These are phyloP conservation scores for Ailuropoda melanoleuca DNA, from an alignment of 2,113 vertebrate species.

Conservation along the genomic window DNA sequence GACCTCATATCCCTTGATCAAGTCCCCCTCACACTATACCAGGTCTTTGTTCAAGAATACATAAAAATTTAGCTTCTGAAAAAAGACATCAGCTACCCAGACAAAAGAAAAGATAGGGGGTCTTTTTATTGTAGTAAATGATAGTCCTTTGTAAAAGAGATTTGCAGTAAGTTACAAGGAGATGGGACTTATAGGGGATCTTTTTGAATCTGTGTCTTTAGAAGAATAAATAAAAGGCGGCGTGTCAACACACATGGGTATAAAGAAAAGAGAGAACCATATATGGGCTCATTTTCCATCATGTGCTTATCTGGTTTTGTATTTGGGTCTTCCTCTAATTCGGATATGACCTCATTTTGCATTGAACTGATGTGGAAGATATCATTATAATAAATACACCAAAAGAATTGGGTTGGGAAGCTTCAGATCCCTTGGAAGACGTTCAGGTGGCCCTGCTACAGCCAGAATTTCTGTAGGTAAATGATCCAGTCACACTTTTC, in stretches of 20 bases:
- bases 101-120: background rate
- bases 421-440: background rate
- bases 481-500: background rate
- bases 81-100: background rate
- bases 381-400: background rate
- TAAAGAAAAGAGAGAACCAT: background rate
- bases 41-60: background rate
- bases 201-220: background rate
- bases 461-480: background rate
- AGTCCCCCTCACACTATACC: background rate
- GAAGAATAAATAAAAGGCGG: background rate
- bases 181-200: background rate
- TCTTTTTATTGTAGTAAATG: background rate
- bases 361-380: background rate
- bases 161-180: background rate
- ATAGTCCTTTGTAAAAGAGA: background rate
- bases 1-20: background rate
- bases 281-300: background rate
- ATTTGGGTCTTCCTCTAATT: background rate
- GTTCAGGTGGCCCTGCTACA: background rate
- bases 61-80: background rate
- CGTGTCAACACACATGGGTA: background rate
- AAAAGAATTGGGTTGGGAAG: background rate
- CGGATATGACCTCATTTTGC: background rate
- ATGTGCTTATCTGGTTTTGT: background rate